Evolutionary conservation across 2,797 vertebrate species (phyloP), one percentile per base, ranked within the genome.

Genomic region (Myotis vivesi): DNA sequence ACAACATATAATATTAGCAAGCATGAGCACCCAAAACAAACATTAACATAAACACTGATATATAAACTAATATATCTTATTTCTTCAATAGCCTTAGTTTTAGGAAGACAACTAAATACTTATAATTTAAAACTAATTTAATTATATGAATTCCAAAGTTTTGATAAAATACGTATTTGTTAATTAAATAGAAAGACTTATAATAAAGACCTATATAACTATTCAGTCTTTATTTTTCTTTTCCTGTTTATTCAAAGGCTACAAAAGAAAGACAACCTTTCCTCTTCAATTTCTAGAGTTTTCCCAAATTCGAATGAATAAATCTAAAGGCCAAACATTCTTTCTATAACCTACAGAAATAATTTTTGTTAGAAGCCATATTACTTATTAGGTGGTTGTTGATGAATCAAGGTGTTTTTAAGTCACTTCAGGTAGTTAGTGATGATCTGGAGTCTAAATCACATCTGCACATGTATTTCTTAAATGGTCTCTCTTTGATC

Each of bases 41-140:
- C 30, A 85, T 33, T 90, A 94, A 94, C 64, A 80, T 30, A 44
- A 84, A 89, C 28, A 85, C 19, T 68, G 68, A 79, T 53, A 79
- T 22, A 62, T 53, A 89, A 94, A 85, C 28, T 53, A 79, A 49
- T 69, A 87, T 73, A 66, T 57, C 53, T 77, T 80, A 87, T 91
- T 90, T 69, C 15, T 83, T 91, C 64, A 71, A 64, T 30, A 64
- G 62, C 15, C 38, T 94, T 87, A 84, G 53, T 80, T 91, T 92
- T 38, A 85, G 46, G 23, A 95, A 87, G 71, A 80, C 11, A 83
- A 71, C 33, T 41, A 62, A 77, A 83, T 17, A 84, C 77, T 62
- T 94, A 55, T 71, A 92, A 94, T 62, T 89, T 90, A 82, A 77
- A 96, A 87, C 83, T 90, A 90, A 72, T 95, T 96, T 83, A 94